These are phyloP conservation scores for Crocallis elinguaria DNA, from an alignment of 2,888 invertebrate species.

Conservation along the genomic window DNA sequence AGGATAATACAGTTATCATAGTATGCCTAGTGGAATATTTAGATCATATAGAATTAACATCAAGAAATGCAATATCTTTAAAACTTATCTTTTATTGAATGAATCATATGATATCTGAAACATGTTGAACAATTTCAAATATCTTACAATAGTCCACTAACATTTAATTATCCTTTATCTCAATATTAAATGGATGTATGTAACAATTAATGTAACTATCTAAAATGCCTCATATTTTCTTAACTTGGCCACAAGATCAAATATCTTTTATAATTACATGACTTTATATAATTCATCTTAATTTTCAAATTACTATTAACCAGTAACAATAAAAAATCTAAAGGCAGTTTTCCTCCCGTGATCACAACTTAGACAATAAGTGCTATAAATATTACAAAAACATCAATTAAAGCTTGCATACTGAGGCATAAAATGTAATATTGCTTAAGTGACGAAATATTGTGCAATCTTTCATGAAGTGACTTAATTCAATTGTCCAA, in stretches of 20 bases:
- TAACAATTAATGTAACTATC: neutral
- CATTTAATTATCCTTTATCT: neutral
- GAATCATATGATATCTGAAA: too few species aligned
- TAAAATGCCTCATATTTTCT: neutral
- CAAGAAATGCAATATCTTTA: too few species aligned
- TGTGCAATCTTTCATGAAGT: constrained; percentile 13
- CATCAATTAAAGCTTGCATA: constrained; percentile 32
- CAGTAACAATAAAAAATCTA: constrained; percentile 16
- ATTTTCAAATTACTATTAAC: neutral
- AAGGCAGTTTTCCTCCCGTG: constrained; percentile 10
- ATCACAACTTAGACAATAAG: constrained; percentile 10
- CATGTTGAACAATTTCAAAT: neutral
- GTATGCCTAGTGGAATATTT: too few species aligned
- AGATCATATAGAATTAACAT: too few species aligned
- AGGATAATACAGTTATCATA: too few species aligned
- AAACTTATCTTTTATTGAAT: too few species aligned
- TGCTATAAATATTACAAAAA: constrained; percentile 15
- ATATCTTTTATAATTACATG: neutral
- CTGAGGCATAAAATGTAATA: constrained; percentile 29
- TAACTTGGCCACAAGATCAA: neutral
- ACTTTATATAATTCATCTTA: too few species aligned
- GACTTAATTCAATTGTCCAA: constrained; percentile 7
- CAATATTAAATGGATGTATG: neutral
- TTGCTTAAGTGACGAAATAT: constrained; percentile 25
- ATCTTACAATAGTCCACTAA: neutral